A percentile compares a stretch with the other conserved stretches of the same genome.
phyloP scores from a whole-genome alignment of 2,113 vertebrate genomes.

The Dinomys branickii region DNA sequence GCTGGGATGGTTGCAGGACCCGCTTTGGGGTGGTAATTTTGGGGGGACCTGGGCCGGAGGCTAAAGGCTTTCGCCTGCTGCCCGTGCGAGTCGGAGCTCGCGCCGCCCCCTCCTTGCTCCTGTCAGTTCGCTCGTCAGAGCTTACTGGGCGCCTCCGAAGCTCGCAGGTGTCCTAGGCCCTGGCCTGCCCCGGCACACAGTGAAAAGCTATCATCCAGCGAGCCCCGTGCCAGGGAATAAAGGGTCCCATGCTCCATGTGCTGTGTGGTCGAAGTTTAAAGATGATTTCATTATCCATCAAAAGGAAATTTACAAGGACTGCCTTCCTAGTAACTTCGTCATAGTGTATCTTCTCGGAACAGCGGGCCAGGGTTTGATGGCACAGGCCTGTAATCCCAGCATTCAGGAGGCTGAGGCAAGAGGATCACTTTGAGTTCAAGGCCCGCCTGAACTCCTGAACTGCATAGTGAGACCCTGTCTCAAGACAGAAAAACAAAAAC shows the following conservation, averaged over 20 bases:
- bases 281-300: background rate
- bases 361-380: background rate
- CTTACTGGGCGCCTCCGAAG: too few relatives aligned
- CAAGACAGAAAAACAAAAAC: background rate
- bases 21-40: background rate
- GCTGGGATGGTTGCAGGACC: background rate
- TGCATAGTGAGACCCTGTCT: background rate
- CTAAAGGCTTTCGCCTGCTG: rapidly evolving
- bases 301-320: background rate
- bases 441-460: too few relatives aligned
- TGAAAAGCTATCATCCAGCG: background rate
- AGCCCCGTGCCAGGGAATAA: background rate
- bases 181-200: background rate
- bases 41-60: background rate
- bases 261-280: background rate
- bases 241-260: background rate
- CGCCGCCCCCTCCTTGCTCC: rapidly evolving
- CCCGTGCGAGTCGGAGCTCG: background rate
- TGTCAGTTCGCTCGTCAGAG: background rate
- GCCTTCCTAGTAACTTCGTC: background rate
- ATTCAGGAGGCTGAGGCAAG: background rate
- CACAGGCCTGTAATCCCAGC: background rate
- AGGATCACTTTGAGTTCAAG: background rate
- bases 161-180: background rate
- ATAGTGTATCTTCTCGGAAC: background rate